Evolutionary conservation across 2,888 invertebrate species (phyloP).

Genomic region (Pteria penguin): DNA sequence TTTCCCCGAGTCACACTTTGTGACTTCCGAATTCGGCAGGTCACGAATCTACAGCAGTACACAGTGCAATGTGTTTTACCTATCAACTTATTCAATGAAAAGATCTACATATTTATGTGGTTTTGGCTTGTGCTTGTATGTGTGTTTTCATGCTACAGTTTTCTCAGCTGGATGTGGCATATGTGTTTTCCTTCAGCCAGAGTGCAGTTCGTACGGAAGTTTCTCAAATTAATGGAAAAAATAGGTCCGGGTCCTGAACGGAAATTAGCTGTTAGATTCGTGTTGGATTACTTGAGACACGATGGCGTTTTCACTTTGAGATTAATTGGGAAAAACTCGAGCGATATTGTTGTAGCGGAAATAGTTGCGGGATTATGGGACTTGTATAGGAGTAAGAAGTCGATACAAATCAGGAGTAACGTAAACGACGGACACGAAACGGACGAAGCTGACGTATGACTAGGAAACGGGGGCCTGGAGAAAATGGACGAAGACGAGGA

Average conservation of each 20-base stretch:
- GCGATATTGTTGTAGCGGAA: slow-evolving; percentile 78
- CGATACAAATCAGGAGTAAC: slow-evolving; percentile 69
- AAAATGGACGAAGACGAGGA: slow-evolving; percentile 9
- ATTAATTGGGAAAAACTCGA: slow-evolving; percentile 78
- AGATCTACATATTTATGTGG: slow-evolving; percentile 80
- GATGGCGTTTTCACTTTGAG: slow-evolving; percentile 79
- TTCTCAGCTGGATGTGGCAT: slow-evolving; percentile 77
- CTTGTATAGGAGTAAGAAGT: slow-evolving; percentile 74
- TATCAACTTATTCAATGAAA: slow-evolving; percentile 77
- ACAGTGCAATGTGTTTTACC: slow-evolving; percentile 76
- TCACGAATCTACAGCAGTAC: slow-evolving; percentile 76
- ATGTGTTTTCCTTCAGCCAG: slow-evolving; percentile 78
- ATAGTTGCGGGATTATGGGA: slow-evolving; percentile 78
- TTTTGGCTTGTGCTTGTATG: slow-evolving; percentile 79
- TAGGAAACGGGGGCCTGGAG: slow-evolving; percentile 33
- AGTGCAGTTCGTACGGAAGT: slow-evolving; percentile 80
- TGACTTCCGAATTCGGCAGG: slow-evolving; percentile 78
- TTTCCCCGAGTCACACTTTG: slow-evolving; percentile 79
- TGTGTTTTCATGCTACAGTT: slow-evolving; percentile 72
- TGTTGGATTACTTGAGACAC: slow-evolving; percentile 77
- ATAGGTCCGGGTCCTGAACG: slow-evolving; percentile 75
- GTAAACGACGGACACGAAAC: slow-evolving; percentile 66
- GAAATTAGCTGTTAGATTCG: slow-evolving; percentile 77
- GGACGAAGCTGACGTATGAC: slow-evolving; percentile 75
- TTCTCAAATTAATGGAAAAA: slow-evolving; percentile 80